phyloP scores from a whole-genome alignment of 2,888 invertebrate species.

The Julus scandinavius region DNA sequence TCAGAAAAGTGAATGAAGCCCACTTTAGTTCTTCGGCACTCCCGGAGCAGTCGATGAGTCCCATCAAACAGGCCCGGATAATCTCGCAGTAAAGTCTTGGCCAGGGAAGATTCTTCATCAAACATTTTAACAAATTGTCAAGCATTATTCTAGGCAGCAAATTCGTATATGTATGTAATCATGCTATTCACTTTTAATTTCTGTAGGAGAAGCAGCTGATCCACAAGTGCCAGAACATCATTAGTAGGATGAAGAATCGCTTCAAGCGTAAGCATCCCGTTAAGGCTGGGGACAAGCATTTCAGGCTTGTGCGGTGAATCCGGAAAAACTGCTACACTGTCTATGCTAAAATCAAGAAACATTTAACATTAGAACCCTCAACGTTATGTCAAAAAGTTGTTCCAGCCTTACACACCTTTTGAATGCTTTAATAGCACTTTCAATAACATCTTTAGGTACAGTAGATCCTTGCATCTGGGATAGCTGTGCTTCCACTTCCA shows the following conservation, averaged over 20 bases:
- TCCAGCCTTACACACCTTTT: constrained; percentile 52
- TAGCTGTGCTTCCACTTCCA: constrained; percentile 72
- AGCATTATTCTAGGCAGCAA: neutral
- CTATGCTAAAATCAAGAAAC: constrained; percentile 50
- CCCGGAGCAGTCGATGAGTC: constrained; percentile 86
- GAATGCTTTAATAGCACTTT: constrained; percentile 59
- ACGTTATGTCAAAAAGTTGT: neutral
- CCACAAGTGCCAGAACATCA: constrained; percentile 81
- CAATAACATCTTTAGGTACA: constrained; percentile 60
- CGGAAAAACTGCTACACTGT: constrained; percentile 52
- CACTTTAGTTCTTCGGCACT: constrained; percentile 88
- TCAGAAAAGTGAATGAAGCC: constrained; percentile 94
- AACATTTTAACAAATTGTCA: neutral
- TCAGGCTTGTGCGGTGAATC: constrained; percentile 59
- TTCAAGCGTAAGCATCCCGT: constrained; percentile 79
- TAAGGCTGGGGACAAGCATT: constrained; percentile 64
- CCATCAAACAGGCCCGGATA: constrained; percentile 87
- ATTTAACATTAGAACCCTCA: neutral
- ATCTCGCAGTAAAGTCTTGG: constrained; percentile 88
- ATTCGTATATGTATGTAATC: neutral
- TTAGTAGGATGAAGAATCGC: constrained; percentile 86
- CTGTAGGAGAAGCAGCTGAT: constrained; percentile 85
- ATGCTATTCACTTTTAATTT: constrained; percentile 76
- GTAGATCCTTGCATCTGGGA: constrained; percentile 59
- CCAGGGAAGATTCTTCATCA: constrained; percentile 74